Evolutionary conservation across 2,113 vertebrate species (phyloP), one percentile per base, ranked within the genome.

Genomic region (Oryzias curvinotus): DNA sequence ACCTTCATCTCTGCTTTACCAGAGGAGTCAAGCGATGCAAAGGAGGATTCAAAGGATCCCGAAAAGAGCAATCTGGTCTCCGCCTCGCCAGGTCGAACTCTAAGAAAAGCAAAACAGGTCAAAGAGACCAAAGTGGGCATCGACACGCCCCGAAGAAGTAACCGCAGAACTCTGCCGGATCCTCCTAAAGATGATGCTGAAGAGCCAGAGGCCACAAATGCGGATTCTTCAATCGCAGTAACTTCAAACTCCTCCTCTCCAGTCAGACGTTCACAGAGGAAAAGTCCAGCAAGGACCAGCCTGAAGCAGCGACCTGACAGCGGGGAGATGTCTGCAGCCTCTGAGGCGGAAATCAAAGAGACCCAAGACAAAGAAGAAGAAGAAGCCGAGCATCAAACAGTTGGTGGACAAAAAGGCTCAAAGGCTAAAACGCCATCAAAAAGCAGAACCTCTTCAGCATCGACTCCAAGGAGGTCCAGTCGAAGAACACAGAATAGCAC

Each of bases 391-490:
- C 41, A 62, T 19, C 7, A 21, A 28, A 75, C 21, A 10, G 3
- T 36, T 3, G 19, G 49, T 62, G 51, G 14, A 23, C 62, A 18
- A 59, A 55, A 58, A 17, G 52, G 14, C 14, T 65, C 81, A 16
- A 84, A 57, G 62, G 70, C 54, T 43, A 17, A 61, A 7, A 71
- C 75, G 6, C 55, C 72, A 1, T 43, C 72, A 26, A 85, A 84
- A 72, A 56, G 19, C 6, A 70, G 57, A 28, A 71, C 52, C 18
- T 17, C 70, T 61, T 80, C 66, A 56, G 69, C 45, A 44, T 61
- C 21, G 62, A 88, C 88, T 15, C 87, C 87, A 0, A 83, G 77
- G 61, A 89, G 73, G 73, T 86, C 88, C 43, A 87, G 55, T 62
- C 80, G 85, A 42, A 87, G 59, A 74, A 67, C 43, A 1, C 0